Conservation (phyloP, 92 coral and sea anemone genomes). For the Actinernus sp. region DNA sequence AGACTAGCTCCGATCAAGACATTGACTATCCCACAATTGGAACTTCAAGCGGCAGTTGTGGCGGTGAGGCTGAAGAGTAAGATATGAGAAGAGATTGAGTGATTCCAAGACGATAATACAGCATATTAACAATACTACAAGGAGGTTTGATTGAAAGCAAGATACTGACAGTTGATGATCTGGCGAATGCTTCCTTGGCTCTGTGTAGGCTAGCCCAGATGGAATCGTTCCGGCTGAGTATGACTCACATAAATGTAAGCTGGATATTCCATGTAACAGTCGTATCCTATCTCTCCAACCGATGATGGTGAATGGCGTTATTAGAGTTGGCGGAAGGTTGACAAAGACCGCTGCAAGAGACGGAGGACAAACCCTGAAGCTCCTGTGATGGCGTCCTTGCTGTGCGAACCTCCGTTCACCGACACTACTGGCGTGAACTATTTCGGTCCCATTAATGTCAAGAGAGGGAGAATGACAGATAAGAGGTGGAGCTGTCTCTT, state of each 20-base stretch:
- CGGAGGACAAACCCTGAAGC: too few relatives aligned
- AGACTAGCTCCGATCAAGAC: slow-evolving; percentile 30
- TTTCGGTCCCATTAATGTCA: slow-evolving; percentile 33
- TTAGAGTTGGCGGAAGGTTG: too few relatives aligned
- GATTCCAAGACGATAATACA: slow-evolving; percentile 5
- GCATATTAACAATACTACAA: slow-evolving; percentile 3
- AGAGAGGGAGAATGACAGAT: slow-evolving; percentile 32
- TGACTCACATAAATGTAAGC: neutral
- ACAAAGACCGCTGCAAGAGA: too few relatives aligned
- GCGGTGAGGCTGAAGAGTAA: slow-evolving; percentile 23
- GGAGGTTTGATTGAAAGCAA: slow-evolving; percentile 10
- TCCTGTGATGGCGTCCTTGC: too few relatives aligned
- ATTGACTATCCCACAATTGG: slow-evolving; percentile 35
- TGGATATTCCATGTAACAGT: neutral
- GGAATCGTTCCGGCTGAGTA: neutral
- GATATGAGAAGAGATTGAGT: slow-evolving; percentile 19
- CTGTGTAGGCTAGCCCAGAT: slow-evolving; percentile 2
- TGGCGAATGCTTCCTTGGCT: neutral
- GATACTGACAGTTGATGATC: neutral
- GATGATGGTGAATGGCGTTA: slow-evolving; percentile 9
- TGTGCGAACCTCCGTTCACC: slow-evolving; percentile 12
- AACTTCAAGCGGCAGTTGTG: slow-evolving; percentile 38
- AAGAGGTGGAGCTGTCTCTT: too few relatives aligned
- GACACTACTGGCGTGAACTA: slow-evolving; percentile 6
- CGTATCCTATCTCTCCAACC: slow-evolving; percentile 6